Base-by-base conservation (phyloP, 1,140 invertebrate genomes). In the Tetranychus cinnabarinus region DNA sequence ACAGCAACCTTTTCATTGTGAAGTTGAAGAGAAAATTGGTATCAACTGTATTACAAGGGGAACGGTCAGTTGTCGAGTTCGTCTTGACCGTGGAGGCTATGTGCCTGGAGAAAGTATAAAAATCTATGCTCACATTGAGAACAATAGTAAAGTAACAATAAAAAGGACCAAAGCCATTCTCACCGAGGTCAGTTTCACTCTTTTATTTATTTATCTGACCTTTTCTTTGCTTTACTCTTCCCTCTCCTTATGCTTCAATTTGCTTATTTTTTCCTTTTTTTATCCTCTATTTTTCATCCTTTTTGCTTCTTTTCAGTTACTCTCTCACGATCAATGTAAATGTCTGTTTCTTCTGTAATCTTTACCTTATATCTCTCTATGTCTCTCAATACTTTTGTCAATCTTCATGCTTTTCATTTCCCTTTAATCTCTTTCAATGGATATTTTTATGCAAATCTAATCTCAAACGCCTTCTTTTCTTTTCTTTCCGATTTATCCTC, bases 81-180 rank as follows among this genome's bases (percentile, higher is more conserved):
- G 85, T 55, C 73, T 93, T 48, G 88, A 92, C 72, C 77, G 87
- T 70, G 88, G 88, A 55, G 89, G 88, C 12, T 93, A 90, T 70
- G 87, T 93, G 34, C 88, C 88, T 23, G 89, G 89, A 1, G 87
- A 91, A 74, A 89, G 84, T 67, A 88, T 93, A 69, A 80, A 81
- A 42, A 80, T 89, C 64, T 84, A 82, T 58, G 88, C 88, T 8
- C 81, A 79, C 59, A 80, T 93, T n/a, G 78, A 80, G 67, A 93
- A 92, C 74, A 77, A 82, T 65, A 90, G 86, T 70, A 80, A 82
- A 69, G 82, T 85, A 48, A 79, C 80, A 36, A 80, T 87, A 60
- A 82, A 81, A 69, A 77, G 77, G 62, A 86, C 84, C 0, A 77
- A 80, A 69, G 85, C 84, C 1, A 80, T 84, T 15, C 75, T 88